phyloP scores from a whole-genome alignment of 2,888 invertebrate species.

The Strigamia transsilvanica region DNA sequence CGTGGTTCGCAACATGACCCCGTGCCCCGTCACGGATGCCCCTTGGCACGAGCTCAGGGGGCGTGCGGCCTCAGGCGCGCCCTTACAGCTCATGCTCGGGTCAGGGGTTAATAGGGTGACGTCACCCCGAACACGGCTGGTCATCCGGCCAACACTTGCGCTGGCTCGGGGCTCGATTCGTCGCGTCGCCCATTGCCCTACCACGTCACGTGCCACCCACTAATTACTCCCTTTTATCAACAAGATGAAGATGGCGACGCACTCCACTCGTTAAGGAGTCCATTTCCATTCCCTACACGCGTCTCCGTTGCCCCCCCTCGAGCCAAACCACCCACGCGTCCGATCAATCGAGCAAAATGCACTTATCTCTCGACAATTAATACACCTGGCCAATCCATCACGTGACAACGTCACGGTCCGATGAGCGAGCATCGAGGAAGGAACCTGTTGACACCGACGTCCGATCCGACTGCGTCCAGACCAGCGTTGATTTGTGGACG shows the following conservation, averaged over 20 bases:
- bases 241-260: constrained; percentile 48
- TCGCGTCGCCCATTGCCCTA: constrained; percentile 47
- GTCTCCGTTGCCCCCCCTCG: neutral
- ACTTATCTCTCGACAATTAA: constrained; percentile 20
- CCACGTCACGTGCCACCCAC: constrained; percentile 49
- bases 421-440: neutral
- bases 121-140: constrained; percentile 50
- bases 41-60: constrained; percentile 49
- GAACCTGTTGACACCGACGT: constrained; percentile 40
- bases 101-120: constrained; percentile 51
- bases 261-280: constrained; percentile 35
- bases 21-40: constrained; percentile 43
- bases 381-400: constrained; percentile 27
- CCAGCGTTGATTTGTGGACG: constrained; percentile 20
- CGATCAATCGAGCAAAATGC: constrained; percentile 27
- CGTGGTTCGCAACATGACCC: constrained; percentile 13
- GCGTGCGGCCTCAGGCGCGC: constrained; percentile 39
- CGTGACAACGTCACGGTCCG: constrained; percentile 9
- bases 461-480: neutral
- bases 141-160: constrained; percentile 43
- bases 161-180: constrained; percentile 18
- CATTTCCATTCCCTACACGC: constrained; percentile 28
- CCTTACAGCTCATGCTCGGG: constrained; percentile 27
- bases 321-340: constrained; percentile 9
- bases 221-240: constrained; percentile 49